Conservation (phyloP, 2,797 vertebrate species). For the Amblyopsis hoosieri region DNA sequence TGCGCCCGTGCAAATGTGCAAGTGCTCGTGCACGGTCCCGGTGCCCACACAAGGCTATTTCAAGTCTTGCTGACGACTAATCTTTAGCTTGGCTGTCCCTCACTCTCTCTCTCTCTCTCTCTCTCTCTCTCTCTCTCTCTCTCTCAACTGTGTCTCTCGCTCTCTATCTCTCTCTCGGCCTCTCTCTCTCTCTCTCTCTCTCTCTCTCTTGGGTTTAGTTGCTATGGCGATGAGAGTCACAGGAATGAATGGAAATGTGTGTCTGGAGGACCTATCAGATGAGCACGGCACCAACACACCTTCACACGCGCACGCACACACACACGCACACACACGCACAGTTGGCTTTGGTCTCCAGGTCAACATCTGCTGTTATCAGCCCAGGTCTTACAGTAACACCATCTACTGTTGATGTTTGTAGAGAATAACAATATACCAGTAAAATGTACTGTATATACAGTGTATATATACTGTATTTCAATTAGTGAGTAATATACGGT, state of each 20-base stretch:
- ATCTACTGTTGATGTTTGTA: too few species aligned
- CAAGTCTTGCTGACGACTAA: constrained; percentile 58
- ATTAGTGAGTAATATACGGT: too few species aligned
- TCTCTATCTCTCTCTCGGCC: not conserved
- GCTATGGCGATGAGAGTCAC: constrained; percentile 73
- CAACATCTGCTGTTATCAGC: constrained; percentile 4
- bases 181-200: not conserved
- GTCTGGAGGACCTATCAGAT: constrained; percentile 68
- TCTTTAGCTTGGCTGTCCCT: constrained; percentile 65
- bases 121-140: constrained; percentile 5
- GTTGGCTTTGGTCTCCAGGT: constrained; percentile 18
- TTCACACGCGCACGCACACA: constrained; percentile 3
- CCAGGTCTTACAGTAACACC: too few species aligned
- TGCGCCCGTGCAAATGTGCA: too few species aligned
- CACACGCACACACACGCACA: too few species aligned
- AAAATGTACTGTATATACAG: too few species aligned
- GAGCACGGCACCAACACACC: constrained; percentile 40
- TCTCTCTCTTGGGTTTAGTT: constrained; percentile 71
- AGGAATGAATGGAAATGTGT: constrained; percentile 69
- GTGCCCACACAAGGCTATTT: constrained; percentile 42
- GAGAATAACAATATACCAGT: too few species aligned
- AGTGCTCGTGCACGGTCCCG: too few species aligned
- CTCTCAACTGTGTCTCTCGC: constrained; percentile 37
- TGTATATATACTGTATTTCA: too few species aligned
- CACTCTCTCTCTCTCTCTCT: constrained; percentile 13